A percentile compares a stretch with the other conserved stretches of the same genome.
Conservation (phyloP, 2,888 invertebrate species). For the Sericinus montela region DNA sequence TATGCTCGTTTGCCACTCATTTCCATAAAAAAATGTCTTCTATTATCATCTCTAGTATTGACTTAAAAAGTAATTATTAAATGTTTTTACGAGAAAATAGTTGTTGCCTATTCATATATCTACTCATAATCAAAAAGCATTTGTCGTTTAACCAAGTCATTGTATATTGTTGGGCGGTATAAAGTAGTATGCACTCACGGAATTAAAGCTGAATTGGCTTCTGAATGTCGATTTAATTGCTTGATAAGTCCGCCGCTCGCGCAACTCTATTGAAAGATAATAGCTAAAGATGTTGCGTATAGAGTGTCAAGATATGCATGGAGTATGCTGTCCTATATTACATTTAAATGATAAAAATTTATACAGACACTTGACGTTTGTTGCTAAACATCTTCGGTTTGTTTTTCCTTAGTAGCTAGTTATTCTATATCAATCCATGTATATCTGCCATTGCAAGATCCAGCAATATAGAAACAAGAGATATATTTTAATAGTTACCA, state of each 20-base stretch:
- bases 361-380: not conserved
- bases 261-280: conserved; percentile 72
- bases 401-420: not conserved
- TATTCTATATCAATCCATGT: conserved; percentile 30
- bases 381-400: not conserved
- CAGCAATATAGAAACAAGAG: conserved; percentile 66
- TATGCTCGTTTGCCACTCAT: too few relatives aligned
- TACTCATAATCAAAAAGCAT: conserved; percentile 64
- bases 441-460: conserved; percentile 61
- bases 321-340: not conserved
- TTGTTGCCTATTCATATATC: too few relatives aligned
- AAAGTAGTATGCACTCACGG: conserved; percentile 55
- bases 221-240: conserved; percentile 79
- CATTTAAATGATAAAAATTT: not conserved
- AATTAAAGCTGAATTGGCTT: conserved; percentile 71
- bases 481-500: conserved; percentile 68
- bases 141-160: conserved; percentile 75
- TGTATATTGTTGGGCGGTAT: conserved; percentile 69
- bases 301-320: conserved; percentile 38
- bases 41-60: too few relatives aligned
- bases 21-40: too few relatives aligned
- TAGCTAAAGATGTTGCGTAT: conserved; percentile 69
- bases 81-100: too few relatives aligned
- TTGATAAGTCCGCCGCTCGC: conserved; percentile 68
- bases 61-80: too few relatives aligned